These are phyloP conservation scores for Rhopalosiphum nymphaeae DNA, from an alignment of 2,888 invertebrate genomes.

Conservation along the genomic window DNA sequence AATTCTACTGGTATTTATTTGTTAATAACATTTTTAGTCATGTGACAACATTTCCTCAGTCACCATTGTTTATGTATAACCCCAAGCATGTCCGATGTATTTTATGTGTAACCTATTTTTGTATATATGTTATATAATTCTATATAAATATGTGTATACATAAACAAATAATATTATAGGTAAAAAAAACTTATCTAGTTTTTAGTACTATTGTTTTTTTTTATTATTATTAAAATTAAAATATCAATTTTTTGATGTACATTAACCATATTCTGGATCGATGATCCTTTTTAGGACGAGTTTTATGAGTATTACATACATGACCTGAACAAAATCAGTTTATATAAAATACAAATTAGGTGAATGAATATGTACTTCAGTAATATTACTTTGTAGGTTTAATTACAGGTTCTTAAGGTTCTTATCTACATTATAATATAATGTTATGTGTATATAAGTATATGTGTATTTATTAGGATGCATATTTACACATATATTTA, in stretches of 20 bases:
- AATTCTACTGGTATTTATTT: conserved; percentile 36
- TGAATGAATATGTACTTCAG: conserved; percentile 61
- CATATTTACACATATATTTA: conserved; percentile 29
- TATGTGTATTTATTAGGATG: conserved; percentile 47
- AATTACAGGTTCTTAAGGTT: conserved; percentile 62
- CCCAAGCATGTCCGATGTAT: conserved; percentile 49
- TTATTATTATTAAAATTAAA: conserved; percentile 42
- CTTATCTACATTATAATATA: conserved; percentile 49
- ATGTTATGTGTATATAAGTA: conserved; percentile 47
- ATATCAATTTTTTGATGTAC: conserved; percentile 48
- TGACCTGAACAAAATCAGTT: conserved; percentile 65
- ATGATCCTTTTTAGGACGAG: conserved; percentile 38
- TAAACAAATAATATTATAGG: conserved; percentile 58
- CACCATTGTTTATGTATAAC: conserved; percentile 59
- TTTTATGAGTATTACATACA: conserved; percentile 58
- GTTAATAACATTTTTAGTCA: conserved; percentile 55
- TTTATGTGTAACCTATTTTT: conserved; percentile 44
- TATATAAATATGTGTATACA: conserved; percentile 59
- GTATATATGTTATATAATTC: conserved; percentile 62
- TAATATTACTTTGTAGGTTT: conserved; percentile 63
- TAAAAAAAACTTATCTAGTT: conserved; percentile 58
- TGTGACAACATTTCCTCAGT: conserved; percentile 59
- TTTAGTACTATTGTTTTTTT: conserved; percentile 59
- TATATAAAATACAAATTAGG: conserved; percentile 64
- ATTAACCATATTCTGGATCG: conserved; percentile 45